These are phyloP conservation scores for Clarias laeviceps DNA, from an alignment of 2,797 vertebrate species.

Conservation along the genomic window DNA sequence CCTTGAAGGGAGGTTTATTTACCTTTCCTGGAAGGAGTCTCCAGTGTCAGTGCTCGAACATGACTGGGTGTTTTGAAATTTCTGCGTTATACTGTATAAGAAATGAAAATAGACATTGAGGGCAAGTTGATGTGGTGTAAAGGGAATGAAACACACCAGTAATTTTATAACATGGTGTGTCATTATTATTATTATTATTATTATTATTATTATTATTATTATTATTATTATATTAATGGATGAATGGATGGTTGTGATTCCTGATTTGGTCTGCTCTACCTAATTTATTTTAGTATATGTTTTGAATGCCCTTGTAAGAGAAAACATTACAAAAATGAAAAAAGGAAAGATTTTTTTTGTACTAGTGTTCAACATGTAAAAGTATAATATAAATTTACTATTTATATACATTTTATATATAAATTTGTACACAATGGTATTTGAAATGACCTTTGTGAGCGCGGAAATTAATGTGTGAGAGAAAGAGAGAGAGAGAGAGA, in stretches of 20 bases:
- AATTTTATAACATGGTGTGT: neutral
- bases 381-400: neutral
- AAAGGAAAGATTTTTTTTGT: neutral
- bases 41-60: neutral
- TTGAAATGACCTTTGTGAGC: neutral
- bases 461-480: too few relatives aligned
- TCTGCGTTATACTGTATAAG: neutral
- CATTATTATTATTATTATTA: neutral
- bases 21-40: neutral
- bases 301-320: neutral
- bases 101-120: neutral
- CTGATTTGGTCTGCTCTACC: neutral
- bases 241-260: neutral
- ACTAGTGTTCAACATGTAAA: neutral
- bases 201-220: neutral
- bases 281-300: neutral
- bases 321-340: too few relatives aligned
- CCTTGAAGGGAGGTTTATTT: neutral
- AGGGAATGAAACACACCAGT: neutral
- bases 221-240: too few relatives aligned
- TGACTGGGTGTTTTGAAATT: neutral
- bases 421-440: neutral
- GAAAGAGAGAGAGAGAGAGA: too few relatives aligned
- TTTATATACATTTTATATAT: neutral
- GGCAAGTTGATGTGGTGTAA: neutral